These are phyloP conservation scores for Gracilinanus agilis DNA, from an alignment of 2,113 vertebrate species.

Conservation along the genomic window DNA sequence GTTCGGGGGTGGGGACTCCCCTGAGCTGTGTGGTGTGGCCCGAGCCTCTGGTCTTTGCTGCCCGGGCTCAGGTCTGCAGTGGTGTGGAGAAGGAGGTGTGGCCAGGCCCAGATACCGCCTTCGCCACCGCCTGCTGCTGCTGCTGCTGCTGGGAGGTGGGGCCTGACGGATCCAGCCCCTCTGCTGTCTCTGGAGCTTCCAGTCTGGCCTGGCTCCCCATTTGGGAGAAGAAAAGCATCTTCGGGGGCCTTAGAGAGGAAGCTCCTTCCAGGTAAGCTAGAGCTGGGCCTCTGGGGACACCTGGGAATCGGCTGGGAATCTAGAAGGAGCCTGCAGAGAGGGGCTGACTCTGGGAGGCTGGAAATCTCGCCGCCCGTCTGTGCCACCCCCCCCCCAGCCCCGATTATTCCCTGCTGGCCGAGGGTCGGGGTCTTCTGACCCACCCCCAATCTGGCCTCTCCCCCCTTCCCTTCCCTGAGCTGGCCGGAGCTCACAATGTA, in stretches of 20 bases:
- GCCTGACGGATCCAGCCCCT: neutral
- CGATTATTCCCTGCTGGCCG: neutral
- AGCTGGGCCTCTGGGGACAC: neutral
- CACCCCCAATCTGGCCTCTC: neutral
- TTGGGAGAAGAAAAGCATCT: slow-evolving; percentile 4
- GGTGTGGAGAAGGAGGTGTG: neutral
- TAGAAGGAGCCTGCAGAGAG: neutral
- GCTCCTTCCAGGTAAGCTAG: neutral
- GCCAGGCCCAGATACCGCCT: slow-evolving; percentile 31
- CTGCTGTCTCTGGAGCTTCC: slow-evolving; percentile 19
- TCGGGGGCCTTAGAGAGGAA: neutral
- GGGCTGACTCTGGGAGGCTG: neutral
- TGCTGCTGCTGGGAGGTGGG: neutral
- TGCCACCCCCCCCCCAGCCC: no score
- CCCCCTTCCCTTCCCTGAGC: neutral
- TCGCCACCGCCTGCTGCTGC: neutral
- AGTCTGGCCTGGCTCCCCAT: neutral
- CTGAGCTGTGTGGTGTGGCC: slow-evolving; percentile 4
- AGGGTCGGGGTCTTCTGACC: neutral
- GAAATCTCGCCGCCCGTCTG: no score
- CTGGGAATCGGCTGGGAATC: neutral
- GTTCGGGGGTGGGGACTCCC: neutral
- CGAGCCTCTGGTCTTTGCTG: neutral
- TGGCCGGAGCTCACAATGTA: neutral
- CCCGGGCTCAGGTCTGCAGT: slow-evolving; percentile 5